Evolutionary conservation across 2,113 vertebrate species (phyloP), one percentile per base, ranked within the genome.

Genomic region (Lophochroa leadbeateri): DNA sequence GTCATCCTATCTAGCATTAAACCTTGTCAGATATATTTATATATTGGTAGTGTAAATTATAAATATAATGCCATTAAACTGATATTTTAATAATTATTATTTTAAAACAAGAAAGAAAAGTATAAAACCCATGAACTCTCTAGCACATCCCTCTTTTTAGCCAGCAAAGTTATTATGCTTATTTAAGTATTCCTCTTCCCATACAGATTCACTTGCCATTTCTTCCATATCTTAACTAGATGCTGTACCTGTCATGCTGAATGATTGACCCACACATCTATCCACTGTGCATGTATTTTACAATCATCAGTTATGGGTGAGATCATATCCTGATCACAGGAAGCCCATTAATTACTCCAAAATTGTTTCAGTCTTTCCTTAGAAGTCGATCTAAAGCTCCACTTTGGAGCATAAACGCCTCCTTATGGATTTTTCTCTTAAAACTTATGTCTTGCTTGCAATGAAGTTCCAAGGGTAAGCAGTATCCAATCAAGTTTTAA

Each of bases 291-390:
- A 10, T 69, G 57, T 87, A 86, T 94, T 63, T 93, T 84, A 93
- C 70, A 72, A 68, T 85, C 39, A 63, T 83, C 90, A 94, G 82
- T 44, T 94, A 88, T 0, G 8, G 39, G 44, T 90, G 86, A 97
- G 80, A 94, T 96, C 86, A 93, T 13, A 16, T 90, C 86, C 44
- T 25, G 64, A 76, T 86, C 88, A 92, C 80, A 97, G 90, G 87
- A 97, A 97, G 53, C 31, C 63, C 89, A 80, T 97, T 97, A 96
- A 95, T 97, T 96, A 93, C 52, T 44, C 37, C 55, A 63, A 82
- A 96, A 96, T 97, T 92, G 63, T 74, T 96, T 97, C 92, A 96
- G 88, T 95, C 74, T 96, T 96, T 95, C 52, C 83, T 82, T 95
- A 91, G 44, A 55, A 90, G 21, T 81, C 4, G 0, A 65, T 52